These are phyloP conservation scores for Poeciliopsis paucimaculata DNA, from an alignment of 2,797 vertebrate species.

Conservation along the genomic window DNA sequence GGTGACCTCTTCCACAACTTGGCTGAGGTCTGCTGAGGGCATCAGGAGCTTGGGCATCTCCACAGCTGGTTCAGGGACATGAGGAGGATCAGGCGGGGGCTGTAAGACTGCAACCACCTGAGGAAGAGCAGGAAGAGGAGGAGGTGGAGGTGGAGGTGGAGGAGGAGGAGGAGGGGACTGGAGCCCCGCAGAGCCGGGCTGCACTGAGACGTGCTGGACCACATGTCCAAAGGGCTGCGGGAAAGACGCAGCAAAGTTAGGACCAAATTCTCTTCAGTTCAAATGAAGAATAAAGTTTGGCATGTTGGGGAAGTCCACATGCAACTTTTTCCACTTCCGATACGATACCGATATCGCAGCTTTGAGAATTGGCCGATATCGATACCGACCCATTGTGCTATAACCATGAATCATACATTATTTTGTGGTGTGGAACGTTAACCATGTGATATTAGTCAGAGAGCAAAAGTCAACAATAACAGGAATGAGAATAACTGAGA, in stretches of 20 bases:
- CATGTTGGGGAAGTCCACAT: neutral
- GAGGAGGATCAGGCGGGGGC: conserved; percentile 57
- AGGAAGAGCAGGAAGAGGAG: conserved; percentile 71
- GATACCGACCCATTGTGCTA: neutral
- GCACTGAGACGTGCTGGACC: conserved; percentile 67
- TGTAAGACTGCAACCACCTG: conserved; percentile 69
- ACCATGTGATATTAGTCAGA: neutral
- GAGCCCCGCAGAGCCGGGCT: conserved; percentile 56
- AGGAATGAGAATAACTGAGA: neutral
- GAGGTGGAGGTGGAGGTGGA: conserved; percentile 34
- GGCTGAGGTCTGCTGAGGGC: conserved; percentile 64
- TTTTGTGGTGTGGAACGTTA: neutral
- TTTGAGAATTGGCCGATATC: neutral
- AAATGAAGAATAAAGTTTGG: neutral
- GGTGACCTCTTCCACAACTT: conserved; percentile 65
- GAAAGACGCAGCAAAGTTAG: neutral
- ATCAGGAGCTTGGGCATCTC: conserved; percentile 71
- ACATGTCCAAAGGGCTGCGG: conserved; percentile 67
- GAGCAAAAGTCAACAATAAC: neutral
- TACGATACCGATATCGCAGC: neutral
- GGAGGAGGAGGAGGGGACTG: conserved; percentile 71
- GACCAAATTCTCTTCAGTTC: neutral
- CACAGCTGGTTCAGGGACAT: conserved; percentile 48
- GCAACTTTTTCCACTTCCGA: neutral
- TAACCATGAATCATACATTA: neutral